Conservation (phyloP, 2,797 vertebrate genomes). For the Coreius guichenoti region DNA sequence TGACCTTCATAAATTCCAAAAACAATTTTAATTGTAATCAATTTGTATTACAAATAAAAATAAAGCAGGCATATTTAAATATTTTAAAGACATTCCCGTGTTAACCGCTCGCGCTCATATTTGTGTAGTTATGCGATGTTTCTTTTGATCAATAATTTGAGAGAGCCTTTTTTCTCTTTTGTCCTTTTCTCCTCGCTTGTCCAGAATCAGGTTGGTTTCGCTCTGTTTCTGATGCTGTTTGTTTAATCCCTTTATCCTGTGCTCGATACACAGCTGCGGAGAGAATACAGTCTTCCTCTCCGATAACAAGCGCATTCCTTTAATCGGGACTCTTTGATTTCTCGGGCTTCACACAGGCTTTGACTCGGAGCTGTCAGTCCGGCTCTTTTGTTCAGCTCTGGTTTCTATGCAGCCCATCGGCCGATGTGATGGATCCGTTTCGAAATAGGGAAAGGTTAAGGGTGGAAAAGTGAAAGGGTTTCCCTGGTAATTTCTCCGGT, state of each 20-base stretch:
- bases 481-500: constrained; percentile 75
- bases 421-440: constrained; percentile 82
- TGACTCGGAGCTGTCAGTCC: constrained; percentile 83
- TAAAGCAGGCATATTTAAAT: not conserved
- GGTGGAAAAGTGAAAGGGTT: constrained; percentile 72
- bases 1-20: not conserved
- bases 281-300: constrained; percentile 79
- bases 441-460: constrained; percentile 74
- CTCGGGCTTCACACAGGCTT: constrained; percentile 73
- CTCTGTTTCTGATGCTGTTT: constrained; percentile 63
- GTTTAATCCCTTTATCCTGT: constrained; percentile 72
- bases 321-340: constrained; percentile 76
- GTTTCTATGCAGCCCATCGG: constrained; percentile 77
- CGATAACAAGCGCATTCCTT: constrained; percentile 83
- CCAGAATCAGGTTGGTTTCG: constrained; percentile 72
- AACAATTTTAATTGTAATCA: not conserved
- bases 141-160: constrained; percentile 55
- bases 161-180: constrained; percentile 66
- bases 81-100: not conserved
- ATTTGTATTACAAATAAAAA: not conserved
- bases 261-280: constrained; percentile 74
- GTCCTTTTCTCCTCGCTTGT: constrained; percentile 75
- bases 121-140: constrained; percentile 22
- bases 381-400: constrained; percentile 76
- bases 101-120: constrained; percentile 16